Percentiles rank a stretch among this genome's conserved stretches.
Evolutionary conservation across 1,140 invertebrate genomes (phyloP).

Genomic region (Oncopodura yosiiana): DNA sequence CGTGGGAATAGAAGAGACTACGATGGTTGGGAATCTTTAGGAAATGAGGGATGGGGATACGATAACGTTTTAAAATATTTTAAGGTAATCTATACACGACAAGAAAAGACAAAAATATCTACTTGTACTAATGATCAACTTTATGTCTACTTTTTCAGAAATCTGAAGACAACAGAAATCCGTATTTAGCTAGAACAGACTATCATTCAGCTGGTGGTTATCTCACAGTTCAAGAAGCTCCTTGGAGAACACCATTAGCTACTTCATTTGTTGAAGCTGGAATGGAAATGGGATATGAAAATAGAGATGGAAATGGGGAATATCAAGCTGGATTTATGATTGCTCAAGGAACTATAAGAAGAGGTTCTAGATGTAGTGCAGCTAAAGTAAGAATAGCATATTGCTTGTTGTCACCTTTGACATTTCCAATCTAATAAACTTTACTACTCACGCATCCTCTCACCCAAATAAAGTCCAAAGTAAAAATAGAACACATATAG

Average conservation of each 20-base stretch:
- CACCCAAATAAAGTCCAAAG: too few relatives aligned
- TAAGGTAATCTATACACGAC: conserved; percentile 44
- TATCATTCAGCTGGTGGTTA: conserved; percentile 67
- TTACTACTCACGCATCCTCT: too few relatives aligned
- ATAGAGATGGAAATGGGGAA: conserved; percentile 75
- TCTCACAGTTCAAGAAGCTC: conserved; percentile 70
- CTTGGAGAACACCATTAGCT: conserved; percentile 68
- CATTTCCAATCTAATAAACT: too few relatives aligned
- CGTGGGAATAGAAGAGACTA: conserved; percentile 88
- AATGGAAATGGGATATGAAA: conserved; percentile 73
- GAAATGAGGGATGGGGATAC: conserved; percentile 86
- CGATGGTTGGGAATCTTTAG: conserved; percentile 79
- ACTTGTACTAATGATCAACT: neutral
- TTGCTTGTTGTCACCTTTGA: neutral
- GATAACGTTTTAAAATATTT: conserved; percentile 79
- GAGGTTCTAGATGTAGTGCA: conserved; percentile 76
- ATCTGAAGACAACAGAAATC: conserved; percentile 77
- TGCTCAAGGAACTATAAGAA: conserved; percentile 74
- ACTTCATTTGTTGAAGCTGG: conserved; percentile 76
- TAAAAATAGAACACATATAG: too few relatives aligned
- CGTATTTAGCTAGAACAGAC: conserved; percentile 57
- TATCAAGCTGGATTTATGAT: conserved; percentile 76
- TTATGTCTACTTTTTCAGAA: conserved; percentile 78
- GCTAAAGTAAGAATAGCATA: conserved; percentile 55
- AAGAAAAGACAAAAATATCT: conserved; percentile 31